phyloP scores from a whole-genome alignment of 1,140 invertebrate genomes.

The Pseudomyrmex cubaensis region DNA sequence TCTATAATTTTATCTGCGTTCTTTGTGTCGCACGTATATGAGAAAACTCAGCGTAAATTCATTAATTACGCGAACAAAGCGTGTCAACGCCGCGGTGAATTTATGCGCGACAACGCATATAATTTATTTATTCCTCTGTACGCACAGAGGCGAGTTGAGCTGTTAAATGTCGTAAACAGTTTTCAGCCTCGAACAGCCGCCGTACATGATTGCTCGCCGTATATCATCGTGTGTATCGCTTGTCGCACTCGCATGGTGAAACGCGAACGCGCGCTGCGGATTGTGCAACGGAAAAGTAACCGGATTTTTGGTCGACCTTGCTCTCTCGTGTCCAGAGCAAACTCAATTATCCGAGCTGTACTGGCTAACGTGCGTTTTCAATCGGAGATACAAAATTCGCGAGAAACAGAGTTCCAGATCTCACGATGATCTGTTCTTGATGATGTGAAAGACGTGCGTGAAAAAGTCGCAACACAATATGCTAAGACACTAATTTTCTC shows the following conservation, averaged over 20 bases:
- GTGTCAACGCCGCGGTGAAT: constrained; percentile 5
- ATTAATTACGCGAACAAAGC: constrained; percentile 28
- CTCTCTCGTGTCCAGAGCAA: constrained; percentile 8
- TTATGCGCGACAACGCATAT: background rate
- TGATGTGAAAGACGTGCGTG: background rate
- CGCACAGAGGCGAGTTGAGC: background rate
- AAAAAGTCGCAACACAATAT: constrained; percentile 27
- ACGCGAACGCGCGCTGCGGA: constrained; percentile 45
- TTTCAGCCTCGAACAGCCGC: constrained; percentile 10
- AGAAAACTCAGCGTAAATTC: too few species aligned
- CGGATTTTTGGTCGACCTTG: constrained; percentile 80
- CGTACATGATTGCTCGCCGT: constrained; percentile 19
- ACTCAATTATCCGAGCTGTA: constrained; percentile 10
- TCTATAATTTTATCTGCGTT: background rate
- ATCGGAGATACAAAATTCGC: too few species aligned
- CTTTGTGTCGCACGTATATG: background rate
- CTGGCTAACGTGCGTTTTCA: background rate
- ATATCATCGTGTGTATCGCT: constrained; percentile 25
- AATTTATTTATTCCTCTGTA: constrained; percentile 5
- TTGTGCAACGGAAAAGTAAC: constrained; percentile 73
- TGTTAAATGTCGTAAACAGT: constrained; percentile 22
- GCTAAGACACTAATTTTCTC: constrained; percentile 27
- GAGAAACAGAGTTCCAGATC: constrained; percentile 17
- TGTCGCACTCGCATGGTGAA: constrained; percentile 36
- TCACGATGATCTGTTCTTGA: background rate